Percentiles rank a stretch among this genome's conserved stretches.
phyloP scores from a whole-genome alignment of 1,140 invertebrate genomes.

The Euura lappo region DNA sequence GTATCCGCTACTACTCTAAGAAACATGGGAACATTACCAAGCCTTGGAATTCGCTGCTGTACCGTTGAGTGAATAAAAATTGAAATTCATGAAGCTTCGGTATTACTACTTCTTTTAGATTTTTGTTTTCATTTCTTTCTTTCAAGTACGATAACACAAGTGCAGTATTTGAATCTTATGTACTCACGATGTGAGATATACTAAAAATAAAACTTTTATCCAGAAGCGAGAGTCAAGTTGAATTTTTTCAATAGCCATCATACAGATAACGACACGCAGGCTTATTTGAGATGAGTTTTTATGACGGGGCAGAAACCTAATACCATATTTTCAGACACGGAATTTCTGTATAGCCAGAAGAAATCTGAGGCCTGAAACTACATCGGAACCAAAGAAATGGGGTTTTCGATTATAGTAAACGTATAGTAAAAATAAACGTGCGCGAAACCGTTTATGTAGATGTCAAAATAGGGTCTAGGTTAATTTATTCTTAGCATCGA shows the following conservation, averaged over 20 bases:
- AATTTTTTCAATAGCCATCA: neutral
- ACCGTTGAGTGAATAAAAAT: too few relatives aligned
- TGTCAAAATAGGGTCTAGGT: slow-evolving; percentile 4
- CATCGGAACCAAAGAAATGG: neutral
- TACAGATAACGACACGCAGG: neutral
- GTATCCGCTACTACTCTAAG: too few relatives aligned
- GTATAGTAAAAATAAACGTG: neutral
- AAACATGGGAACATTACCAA: too few relatives aligned
- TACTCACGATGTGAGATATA: neutral
- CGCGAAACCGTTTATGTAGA: slow-evolving; percentile 6
- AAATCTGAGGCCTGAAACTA: neutral
- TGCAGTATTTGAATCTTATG: too few relatives aligned
- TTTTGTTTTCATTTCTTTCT: too few relatives aligned
- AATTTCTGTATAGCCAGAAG: neutral
- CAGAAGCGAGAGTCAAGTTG: neutral
- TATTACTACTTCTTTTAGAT: too few relatives aligned
- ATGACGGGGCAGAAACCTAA: neutral
- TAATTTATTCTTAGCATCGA: neutral
- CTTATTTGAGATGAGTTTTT: too few relatives aligned
- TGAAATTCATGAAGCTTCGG: too few relatives aligned
- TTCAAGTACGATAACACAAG: too few relatives aligned
- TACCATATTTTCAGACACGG: neutral
- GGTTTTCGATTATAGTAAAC: neutral
- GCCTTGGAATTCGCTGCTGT: too few relatives aligned
- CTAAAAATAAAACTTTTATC: slow-evolving; percentile 1